A percentile compares a stretch with the other conserved stretches of the same genome.
These are phyloP conservation scores for Myotis lucifugus DNA, from an alignment of 2,113 vertebrate species.

Conservation along the genomic window DNA sequence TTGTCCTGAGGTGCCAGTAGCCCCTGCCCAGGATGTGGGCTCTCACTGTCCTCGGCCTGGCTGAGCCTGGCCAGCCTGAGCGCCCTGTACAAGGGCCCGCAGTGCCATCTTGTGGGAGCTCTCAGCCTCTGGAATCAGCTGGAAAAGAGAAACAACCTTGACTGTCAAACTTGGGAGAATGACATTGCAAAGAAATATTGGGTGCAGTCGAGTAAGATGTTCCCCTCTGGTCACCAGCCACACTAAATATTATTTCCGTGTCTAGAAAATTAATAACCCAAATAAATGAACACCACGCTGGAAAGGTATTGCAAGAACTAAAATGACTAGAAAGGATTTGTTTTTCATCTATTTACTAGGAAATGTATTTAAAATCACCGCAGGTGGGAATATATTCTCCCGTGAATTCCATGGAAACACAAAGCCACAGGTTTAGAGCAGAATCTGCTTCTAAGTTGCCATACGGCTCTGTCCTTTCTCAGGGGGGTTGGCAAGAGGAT, in stretches of 20 bases:
- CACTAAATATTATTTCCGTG: constrained; percentile 77
- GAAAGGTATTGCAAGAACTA: constrained; percentile 50
- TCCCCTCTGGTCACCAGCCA: constrained; percentile 72
- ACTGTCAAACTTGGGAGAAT: constrained; percentile 1
- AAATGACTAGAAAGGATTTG: constrained; percentile 54
- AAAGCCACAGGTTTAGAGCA: neutral
- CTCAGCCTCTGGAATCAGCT: neutral
- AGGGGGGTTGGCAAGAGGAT: neutral
- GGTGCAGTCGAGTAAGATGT: constrained; percentile 17
- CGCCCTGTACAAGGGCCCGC: constrained; percentile 68
- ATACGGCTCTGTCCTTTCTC: neutral
- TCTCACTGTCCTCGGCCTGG: accelerated
- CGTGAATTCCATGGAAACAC: neutral
- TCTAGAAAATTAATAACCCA: constrained; percentile 77
- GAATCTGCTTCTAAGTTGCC: neutral
- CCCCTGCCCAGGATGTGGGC: neutral
- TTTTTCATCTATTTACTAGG: constrained; percentile 35
- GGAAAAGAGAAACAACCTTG: constrained; percentile 40
- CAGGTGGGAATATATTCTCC: neutral
- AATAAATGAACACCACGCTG: constrained; percentile 41
- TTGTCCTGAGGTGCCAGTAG: neutral
- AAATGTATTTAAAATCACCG: constrained; percentile 69
- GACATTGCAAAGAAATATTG: constrained; percentile 18
- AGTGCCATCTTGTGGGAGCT: constrained; percentile 85
- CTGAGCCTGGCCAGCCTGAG: accelerated